These are phyloP conservation scores for Lobophora halterata DNA, from an alignment of 2,888 invertebrate genomes.

Conservation along the genomic window DNA sequence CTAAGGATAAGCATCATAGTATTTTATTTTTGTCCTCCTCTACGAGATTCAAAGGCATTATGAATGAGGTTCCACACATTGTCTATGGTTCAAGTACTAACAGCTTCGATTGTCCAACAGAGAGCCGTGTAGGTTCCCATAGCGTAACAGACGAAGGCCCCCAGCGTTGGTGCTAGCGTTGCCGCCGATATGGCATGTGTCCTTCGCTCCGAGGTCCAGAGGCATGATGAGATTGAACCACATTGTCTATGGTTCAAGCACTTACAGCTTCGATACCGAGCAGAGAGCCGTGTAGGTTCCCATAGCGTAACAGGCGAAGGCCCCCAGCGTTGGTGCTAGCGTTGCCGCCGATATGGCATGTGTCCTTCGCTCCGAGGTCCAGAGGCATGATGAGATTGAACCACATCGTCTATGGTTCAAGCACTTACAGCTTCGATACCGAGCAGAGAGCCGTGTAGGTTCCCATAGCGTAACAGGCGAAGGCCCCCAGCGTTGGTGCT, in stretches of 20 bases:
- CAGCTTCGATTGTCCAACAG: constrained; percentile 95
- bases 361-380: constrained; percentile 98
- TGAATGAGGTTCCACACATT: too few relatives aligned
- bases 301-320: constrained; percentile 93
- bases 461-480: constrained; percentile 96
- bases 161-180: constrained; percentile 98
- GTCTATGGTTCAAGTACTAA: too few relatives aligned
- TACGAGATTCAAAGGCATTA: too few relatives aligned
- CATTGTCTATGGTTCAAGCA: too few relatives aligned
- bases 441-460: constrained; percentile 93
- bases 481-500: constrained; percentile 98
- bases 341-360: constrained; percentile 98
- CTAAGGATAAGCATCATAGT: too few relatives aligned
- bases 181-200: constrained; percentile 98
- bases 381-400: constrained; percentile 96
- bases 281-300: constrained; percentile 94
- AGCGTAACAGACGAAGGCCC: constrained; percentile 93
- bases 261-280: constrained; percentile 94
- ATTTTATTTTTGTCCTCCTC: too few relatives aligned
- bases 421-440: constrained; percentile 93
- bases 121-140: constrained; percentile 96
- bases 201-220: too few relatives aligned
- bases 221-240: too few relatives aligned
- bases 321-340: constrained; percentile 98
- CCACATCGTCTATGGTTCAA: too few relatives aligned